phyloP scores from a whole-genome alignment of 2,113 vertebrate genomes.

The Paramormyrops kingsleyae region DNA sequence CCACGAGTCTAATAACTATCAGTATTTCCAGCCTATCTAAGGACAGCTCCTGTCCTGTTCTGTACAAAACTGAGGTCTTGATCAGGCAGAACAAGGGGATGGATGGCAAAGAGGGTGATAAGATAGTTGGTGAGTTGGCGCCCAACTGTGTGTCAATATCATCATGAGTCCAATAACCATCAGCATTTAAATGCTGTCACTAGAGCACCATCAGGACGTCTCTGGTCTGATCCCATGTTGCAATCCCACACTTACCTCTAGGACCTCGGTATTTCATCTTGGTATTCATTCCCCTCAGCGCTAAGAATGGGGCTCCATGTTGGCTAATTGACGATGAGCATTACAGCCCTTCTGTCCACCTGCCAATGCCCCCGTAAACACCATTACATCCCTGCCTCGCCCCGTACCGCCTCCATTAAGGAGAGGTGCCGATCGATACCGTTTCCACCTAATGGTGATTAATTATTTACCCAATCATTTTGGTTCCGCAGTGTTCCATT shows the following conservation, averaged over 20 bases:
- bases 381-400: constrained; percentile 36
- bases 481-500: constrained; percentile 56
- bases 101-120: background rate
- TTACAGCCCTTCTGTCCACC: constrained; percentile 32
- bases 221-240: background rate
- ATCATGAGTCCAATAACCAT: background rate
- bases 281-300: background rate
- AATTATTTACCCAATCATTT: constrained; percentile 60
- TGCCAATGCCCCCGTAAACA: constrained; percentile 28
- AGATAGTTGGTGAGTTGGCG: background rate
- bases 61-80: background rate
- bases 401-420: constrained; percentile 34
- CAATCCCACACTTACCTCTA: background rate
- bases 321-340: background rate
- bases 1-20: background rate
- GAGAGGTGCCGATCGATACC: background rate
- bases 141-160: background rate
- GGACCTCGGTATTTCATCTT: background rate
- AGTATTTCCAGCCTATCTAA: background rate
- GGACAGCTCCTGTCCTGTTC: background rate
- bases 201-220: background rate
- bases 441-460: constrained; percentile 43
- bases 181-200: background rate
- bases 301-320: background rate
- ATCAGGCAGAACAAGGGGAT: background rate